These are phyloP conservation scores for Parauchenoglanis ngamensis DNA, from an alignment of 2,797 vertebrate species.

Conservation along the genomic window DNA sequence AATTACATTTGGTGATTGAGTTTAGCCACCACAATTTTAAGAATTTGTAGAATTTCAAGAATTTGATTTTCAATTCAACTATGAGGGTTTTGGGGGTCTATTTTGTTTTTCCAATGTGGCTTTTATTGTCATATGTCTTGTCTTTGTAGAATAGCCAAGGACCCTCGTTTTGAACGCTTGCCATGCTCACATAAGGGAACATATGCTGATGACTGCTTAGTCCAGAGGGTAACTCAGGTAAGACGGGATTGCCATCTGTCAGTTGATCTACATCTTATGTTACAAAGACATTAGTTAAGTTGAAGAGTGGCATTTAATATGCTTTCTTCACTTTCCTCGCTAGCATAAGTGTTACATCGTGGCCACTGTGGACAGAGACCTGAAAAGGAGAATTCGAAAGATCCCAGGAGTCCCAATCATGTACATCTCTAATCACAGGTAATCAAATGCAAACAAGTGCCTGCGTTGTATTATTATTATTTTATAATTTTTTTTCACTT, in stretches of 20 bases:
- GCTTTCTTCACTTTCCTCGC: slow-evolving; percentile 46
- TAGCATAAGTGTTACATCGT: slow-evolving; percentile 99
- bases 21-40: background rate
- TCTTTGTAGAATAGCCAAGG: slow-evolving; percentile 89
- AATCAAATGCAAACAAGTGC: slow-evolving; percentile 32
- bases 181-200: slow-evolving; percentile 94
- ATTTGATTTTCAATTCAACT: background rate
- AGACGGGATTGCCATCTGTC: slow-evolving; percentile 15
- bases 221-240: slow-evolving; percentile 97
- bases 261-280: background rate
- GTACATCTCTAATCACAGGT: slow-evolving; percentile 99
- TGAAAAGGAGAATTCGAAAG: slow-evolving; percentile 93
- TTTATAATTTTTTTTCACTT: background rate
- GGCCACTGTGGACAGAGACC: slow-evolving; percentile 95
- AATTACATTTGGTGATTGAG: background rate
- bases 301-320: background rate
- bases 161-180: slow-evolving; percentile 92
- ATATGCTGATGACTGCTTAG: slow-evolving; percentile 97
- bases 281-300: background rate
- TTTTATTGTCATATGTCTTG: slow-evolving; percentile 17
- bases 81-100: background rate
- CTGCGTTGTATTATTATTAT: background rate
- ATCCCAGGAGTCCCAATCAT: slow-evolving; percentile 98
- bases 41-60: background rate
- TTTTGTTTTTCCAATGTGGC: background rate